A percentile compares a stretch with the other conserved stretches of the same genome.
These are phyloP conservation scores for Leptinotarsa undecemlineata DNA, from an alignment of 1,140 invertebrate genomes.

Conservation along the genomic window DNA sequence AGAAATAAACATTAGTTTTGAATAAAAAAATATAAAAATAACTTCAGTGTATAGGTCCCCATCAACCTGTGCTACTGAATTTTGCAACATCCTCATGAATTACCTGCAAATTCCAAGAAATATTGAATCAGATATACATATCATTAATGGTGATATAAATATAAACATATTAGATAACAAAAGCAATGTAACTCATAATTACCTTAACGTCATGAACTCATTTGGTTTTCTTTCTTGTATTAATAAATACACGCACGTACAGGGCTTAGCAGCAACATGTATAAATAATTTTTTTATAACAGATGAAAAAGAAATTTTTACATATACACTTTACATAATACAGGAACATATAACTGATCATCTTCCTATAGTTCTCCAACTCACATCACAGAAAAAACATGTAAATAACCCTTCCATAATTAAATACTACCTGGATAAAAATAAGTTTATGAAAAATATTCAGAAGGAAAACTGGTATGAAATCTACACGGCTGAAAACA, in stretches of 20 bases:
- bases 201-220: background rate
- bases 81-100: no score
- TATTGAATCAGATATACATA: no score
- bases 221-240: background rate
- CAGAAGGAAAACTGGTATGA: background rate
- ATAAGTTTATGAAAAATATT: background rate
- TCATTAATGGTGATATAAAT: background rate
- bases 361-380: background rate
- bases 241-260: background rate
- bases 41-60: background rate
- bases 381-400: background rate
- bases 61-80: background rate
- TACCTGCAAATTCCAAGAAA: background rate
- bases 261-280: background rate
- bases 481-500: background rate
- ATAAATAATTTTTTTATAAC: background rate
- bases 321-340: background rate
- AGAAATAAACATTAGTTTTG: no score
- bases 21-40: background rate
- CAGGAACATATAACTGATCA: background rate
- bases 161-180: background rate
- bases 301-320: background rate
- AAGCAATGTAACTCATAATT: background rate
- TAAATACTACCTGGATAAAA: background rate
- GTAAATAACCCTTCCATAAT: background rate